Percentiles rank a stretch among this genome's conserved stretches.
Evolutionary conservation across 2,113 vertebrate genomes (phyloP).

Genomic region (Alosa alosa): DNA sequence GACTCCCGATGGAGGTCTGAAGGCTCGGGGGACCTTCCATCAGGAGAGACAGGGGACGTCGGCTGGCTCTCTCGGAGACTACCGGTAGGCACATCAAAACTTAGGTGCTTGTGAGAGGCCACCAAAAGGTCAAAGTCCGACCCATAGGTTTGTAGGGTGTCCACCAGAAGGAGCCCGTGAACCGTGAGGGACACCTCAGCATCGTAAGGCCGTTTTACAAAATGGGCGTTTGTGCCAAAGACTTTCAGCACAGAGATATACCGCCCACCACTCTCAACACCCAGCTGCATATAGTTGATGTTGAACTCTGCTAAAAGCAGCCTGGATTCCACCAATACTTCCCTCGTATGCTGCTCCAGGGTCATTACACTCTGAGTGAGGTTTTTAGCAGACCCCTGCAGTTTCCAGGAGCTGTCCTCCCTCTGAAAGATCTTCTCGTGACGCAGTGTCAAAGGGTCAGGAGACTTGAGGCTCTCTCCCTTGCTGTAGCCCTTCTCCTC

Average conservation of each 20-base stretch:
- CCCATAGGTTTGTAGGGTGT: conserved; percentile 94
- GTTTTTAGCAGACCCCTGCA: conserved; percentile 87
- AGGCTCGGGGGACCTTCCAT: conserved; percentile 52
- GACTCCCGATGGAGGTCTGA: conserved; percentile 43
- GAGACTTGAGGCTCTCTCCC: conserved; percentile 39
- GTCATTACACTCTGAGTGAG: conserved; percentile 90
- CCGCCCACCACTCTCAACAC: conserved; percentile 88
- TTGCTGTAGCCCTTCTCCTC: conserved; percentile 45
- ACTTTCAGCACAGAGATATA: conserved; percentile 98
- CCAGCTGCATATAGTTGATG: conserved; percentile 95
- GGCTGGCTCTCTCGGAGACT: conserved; percentile 87
- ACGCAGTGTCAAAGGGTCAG: conserved; percentile 73
- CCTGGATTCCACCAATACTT: conserved; percentile 92
- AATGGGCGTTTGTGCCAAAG: conserved; percentile 91
- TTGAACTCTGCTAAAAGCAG: conserved; percentile 93
- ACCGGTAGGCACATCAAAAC: conserved; percentile 91
- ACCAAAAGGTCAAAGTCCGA: conserved; percentile 96
- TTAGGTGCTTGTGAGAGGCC: conserved; percentile 95
- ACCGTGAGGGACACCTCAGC: conserved; percentile 90
- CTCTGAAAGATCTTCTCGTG: conserved; percentile 85
- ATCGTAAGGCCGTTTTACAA: conserved; percentile 95
- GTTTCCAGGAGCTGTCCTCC: conserved; percentile 78
- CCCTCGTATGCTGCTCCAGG: conserved; percentile 89
- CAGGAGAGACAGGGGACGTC: conserved; percentile 76
- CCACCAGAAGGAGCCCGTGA: conserved; percentile 90